A percentile compares a stretch with the other conserved stretches of the same genome.
Conservation (phyloP, 2,888 invertebrate species). For the Silvanus unidentatus region DNA sequence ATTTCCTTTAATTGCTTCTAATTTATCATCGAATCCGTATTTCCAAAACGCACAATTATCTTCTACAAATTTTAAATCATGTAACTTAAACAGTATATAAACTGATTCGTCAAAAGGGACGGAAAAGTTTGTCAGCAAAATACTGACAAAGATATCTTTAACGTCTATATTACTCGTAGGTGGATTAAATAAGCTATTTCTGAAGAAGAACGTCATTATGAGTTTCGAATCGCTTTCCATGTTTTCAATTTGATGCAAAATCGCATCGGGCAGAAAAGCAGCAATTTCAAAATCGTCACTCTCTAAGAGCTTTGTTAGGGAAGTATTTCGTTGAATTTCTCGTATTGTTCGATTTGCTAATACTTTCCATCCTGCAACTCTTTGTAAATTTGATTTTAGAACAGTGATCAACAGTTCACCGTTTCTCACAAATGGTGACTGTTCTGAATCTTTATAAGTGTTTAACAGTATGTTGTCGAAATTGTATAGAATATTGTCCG, state of each 20-base stretch:
- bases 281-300: no score
- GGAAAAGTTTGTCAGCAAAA: neutral
- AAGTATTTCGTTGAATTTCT: no score
- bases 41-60: neutral
- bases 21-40: neutral
- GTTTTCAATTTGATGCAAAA: no score
- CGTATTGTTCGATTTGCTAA: no score
- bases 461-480: neutral
- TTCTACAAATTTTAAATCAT: neutral
- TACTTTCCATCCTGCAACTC: no score
- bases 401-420: no score
- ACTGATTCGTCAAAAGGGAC: neutral
- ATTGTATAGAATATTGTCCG: neutral
- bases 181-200: neutral
- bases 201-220: neutral
- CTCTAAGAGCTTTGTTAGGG: no score
- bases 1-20: neutral
- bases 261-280: no score
- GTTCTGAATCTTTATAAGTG: no score
- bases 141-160: neutral
- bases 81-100: neutral
- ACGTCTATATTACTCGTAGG: neutral
- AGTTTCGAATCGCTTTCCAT: neutral
- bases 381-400: no score
- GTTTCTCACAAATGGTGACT: no score